These are phyloP conservation scores for Craniophora ligustri DNA, from an alignment of 2,888 invertebrate genomes.

Conservation along the genomic window DNA sequence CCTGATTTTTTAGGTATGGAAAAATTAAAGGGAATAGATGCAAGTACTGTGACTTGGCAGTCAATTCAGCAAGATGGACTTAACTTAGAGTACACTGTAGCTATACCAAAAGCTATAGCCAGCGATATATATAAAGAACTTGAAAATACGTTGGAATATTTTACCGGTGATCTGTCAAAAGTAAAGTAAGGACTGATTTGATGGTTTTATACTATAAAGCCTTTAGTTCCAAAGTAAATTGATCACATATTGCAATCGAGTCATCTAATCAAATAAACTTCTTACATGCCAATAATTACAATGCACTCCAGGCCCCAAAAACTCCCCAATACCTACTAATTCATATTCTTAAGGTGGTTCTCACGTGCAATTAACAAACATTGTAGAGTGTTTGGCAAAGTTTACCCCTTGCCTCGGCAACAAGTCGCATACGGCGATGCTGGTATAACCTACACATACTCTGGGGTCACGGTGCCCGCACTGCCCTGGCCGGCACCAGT, in stretches of 20 bases:
- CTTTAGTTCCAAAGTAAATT: too few relatives aligned
- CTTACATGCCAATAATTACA: too few relatives aligned
- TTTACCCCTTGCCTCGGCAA: constrained; percentile 90
- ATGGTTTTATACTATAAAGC: too few relatives aligned
- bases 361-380: too few relatives aligned
- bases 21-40: constrained; percentile 62
- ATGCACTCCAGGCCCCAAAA: too few relatives aligned
- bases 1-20: constrained; percentile 53
- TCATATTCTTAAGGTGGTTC: too few relatives aligned
- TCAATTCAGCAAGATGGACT: constrained; percentile 85
- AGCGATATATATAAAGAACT: constrained; percentile 82
- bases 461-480: constrained; percentile 90
- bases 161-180: constrained; percentile 89
- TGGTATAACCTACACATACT: constrained; percentile 90
- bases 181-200: constrained; percentile 80
- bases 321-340: too few relatives aligned
- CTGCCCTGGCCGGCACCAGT: constrained; percentile 89
- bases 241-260: too few relatives aligned
- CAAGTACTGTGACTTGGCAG: constrained; percentile 67
- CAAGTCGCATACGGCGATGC: constrained; percentile 91
- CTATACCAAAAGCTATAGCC: constrained; percentile 81
- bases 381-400: constrained; percentile 90
- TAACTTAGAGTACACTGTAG: constrained; percentile 87
- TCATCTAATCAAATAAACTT: too few relatives aligned
- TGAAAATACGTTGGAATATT: constrained; percentile 89